These are phyloP conservation scores for Pipra filicauda DNA, from an alignment of 2,113 vertebrate species.

Conservation along the genomic window DNA sequence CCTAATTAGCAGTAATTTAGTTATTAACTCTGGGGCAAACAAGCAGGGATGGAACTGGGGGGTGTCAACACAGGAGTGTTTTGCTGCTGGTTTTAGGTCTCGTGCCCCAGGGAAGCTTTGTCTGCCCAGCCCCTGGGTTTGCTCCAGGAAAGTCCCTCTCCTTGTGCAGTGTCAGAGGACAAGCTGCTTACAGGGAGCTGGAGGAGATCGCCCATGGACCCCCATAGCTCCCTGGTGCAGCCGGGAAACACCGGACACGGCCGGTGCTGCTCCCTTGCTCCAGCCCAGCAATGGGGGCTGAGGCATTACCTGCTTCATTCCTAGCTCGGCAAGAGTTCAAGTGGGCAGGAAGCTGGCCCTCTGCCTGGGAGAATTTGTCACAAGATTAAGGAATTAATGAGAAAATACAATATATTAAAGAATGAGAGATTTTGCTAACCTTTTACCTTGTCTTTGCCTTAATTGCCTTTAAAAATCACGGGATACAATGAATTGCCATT, in stretches of 20 bases:
- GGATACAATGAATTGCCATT: slow-evolving; percentile 59
- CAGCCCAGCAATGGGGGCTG: background rate
- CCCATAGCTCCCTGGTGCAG: background rate
- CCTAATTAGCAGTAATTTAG: slow-evolving; percentile 25
- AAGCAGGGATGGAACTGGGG: background rate
- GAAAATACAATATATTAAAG: slow-evolving; percentile 65
- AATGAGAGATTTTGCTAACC: slow-evolving; percentile 59
- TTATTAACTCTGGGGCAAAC: background rate
- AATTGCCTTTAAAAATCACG: slow-evolving; percentile 62
- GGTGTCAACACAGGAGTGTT: fast-evolving
- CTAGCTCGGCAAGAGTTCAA: slow-evolving; percentile 19
- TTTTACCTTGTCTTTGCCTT: slow-evolving; percentile 65
- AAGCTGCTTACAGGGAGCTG: background rate
- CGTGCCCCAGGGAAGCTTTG: fast-evolving
- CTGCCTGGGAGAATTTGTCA: slow-evolving; percentile 63
- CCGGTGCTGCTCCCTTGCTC: background rate
- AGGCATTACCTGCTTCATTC: background rate
- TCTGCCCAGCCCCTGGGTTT: background rate
- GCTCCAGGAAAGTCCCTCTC: background rate
- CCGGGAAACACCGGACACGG: fast-evolving
- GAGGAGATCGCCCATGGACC: no score
- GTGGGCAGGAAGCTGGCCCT: slow-evolving; percentile 60
- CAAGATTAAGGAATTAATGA: slow-evolving; percentile 61
- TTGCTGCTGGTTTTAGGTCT: fast-evolving
- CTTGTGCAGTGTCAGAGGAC: background rate